phyloP scores from a whole-genome alignment of 2,888 invertebrate species.

The Seladonia tumulorum region DNA sequence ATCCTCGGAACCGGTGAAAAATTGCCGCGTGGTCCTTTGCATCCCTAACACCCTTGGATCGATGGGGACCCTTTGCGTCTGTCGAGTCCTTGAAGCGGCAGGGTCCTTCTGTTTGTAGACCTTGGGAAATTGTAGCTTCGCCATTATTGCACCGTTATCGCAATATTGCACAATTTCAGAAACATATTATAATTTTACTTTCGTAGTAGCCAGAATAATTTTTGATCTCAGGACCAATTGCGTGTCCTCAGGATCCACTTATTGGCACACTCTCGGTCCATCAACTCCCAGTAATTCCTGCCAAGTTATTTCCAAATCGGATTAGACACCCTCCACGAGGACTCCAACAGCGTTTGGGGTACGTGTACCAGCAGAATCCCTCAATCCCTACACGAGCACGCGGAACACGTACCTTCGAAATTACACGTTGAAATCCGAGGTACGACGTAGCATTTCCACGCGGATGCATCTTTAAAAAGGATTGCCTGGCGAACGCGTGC shows the following conservation, averaged over 20 bases:
- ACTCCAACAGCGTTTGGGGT: neutral
- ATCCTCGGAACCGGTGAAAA: neutral
- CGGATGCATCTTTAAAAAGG: conserved; percentile 14
- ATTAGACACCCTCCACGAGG: neutral
- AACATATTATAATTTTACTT: neutral
- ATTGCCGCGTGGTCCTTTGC: neutral
- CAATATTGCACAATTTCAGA: neutral
- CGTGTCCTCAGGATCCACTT: neutral
- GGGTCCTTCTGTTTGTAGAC: neutral
- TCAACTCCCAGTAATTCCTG: neutral
- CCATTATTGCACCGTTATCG: neutral
- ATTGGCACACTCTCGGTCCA: neutral
- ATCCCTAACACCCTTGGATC: neutral
- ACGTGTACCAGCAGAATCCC: neutral
- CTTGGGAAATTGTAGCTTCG: neutral
- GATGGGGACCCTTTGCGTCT: neutral
- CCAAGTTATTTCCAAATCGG: neutral
- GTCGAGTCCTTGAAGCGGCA: neutral
- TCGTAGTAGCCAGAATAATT: neutral
- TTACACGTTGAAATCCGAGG: neutral
- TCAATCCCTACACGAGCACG: neutral
- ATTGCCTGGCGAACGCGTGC: neutral
- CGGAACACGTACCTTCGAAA: neutral
- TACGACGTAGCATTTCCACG: neutral
- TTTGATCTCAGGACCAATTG: neutral